Evolutionary conservation across 2,113 vertebrate genomes (phyloP).

Genomic region (Lepisosteus oculatus): DNA sequence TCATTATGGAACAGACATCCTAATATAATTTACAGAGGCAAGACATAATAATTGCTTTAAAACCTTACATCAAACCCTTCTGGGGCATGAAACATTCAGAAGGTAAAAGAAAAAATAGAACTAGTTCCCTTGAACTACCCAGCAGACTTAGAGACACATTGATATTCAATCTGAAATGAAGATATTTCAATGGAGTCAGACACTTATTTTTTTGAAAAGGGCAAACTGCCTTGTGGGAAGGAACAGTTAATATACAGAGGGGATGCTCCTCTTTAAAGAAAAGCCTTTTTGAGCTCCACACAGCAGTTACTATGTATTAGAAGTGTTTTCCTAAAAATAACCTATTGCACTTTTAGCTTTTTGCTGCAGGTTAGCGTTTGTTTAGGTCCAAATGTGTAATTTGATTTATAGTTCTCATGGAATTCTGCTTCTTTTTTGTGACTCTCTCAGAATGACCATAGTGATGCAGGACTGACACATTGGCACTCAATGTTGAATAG

Average conservation of each 20-base stretch:
- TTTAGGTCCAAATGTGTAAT: conserved; percentile 25
- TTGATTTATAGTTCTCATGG: conserved; percentile 38
- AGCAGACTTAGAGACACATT: not conserved
- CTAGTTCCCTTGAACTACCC: conserved; percentile 5
- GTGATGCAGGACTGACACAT: not conserved
- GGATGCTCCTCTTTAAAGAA: conserved; percentile 11
- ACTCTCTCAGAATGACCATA: not conserved
- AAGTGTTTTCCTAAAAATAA: conserved; percentile 17
- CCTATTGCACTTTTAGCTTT: conserved; percentile 11
- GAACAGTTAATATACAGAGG: conserved; percentile 16
- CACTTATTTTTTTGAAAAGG: not conserved
- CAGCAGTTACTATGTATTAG: conserved; percentile 20
- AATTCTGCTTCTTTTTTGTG: conserved; percentile 10
- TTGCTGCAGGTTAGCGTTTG: conserved; percentile 24
- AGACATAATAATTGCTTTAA: too few relatives aligned
- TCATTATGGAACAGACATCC: too few relatives aligned
- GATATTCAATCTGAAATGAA: not conserved
- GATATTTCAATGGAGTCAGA: conserved; percentile 1
- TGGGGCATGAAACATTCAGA: not conserved
- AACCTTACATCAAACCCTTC: too few relatives aligned
- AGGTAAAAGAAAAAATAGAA: not conserved
- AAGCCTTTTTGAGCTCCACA: conserved; percentile 17
- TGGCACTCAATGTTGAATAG: conserved; percentile 3
- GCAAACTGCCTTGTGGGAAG: conserved; percentile 4
- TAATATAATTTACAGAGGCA: too few relatives aligned